Conservation (phyloP, 2,797 vertebrate species). For the Falco biarmicus region DNA sequence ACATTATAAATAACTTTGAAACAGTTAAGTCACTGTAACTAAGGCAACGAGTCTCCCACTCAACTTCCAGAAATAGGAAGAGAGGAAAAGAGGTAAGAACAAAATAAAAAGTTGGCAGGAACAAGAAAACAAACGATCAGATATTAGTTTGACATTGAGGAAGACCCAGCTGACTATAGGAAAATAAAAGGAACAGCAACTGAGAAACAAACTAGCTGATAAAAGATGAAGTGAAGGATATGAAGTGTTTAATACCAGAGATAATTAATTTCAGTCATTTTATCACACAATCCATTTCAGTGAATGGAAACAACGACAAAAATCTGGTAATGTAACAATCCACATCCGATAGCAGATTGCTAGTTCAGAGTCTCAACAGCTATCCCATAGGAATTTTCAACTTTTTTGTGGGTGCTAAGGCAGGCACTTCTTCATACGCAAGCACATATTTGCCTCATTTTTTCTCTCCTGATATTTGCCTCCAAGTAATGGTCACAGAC, state of each 20-base stretch:
- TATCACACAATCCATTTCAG: background rate
- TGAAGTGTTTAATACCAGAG: background rate
- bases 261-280: background rate
- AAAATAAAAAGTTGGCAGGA: slow-evolving; percentile 31
- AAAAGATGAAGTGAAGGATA: background rate
- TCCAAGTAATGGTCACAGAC: background rate
- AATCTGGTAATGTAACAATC: background rate
- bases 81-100: slow-evolving; percentile 48
- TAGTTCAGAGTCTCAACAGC: background rate
- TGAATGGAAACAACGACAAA: background rate
- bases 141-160: background rate
- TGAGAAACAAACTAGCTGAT: background rate
- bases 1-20: slow-evolving; percentile 65
- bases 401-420: background rate
- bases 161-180: background rate
- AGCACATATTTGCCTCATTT: background rate
- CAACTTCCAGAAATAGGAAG: slow-evolving; percentile 57
- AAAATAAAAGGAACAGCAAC: background rate
- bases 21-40: slow-evolving; percentile 58
- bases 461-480: background rate
- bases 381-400: background rate
- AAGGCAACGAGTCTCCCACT: slow-evolving; percentile 69
- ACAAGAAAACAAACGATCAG: slow-evolving; percentile 17
- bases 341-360: background rate
- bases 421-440: background rate